Conservation (phyloP, 2,113 vertebrate genomes). For the Peromyscus californicus region DNA sequence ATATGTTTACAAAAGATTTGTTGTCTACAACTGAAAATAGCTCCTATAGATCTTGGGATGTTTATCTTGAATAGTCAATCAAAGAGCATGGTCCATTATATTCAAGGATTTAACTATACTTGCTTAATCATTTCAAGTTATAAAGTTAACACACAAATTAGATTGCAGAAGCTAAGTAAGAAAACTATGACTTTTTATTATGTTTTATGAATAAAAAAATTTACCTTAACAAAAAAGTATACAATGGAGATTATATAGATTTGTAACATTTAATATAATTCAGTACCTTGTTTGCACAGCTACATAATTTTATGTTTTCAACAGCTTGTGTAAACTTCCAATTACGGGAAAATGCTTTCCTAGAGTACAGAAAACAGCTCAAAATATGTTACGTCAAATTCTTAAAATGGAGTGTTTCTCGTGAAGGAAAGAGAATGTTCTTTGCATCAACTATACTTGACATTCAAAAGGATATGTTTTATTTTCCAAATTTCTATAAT, state of each 20-base stretch:
- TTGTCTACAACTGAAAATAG: background rate
- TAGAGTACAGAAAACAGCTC: background rate
- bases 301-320: conserved; percentile 8
- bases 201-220: conserved; percentile 49
- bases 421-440: conserved; percentile 1
- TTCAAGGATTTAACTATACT: background rate
- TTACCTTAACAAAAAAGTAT: background rate
- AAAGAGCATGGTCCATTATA: background rate
- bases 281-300: background rate
- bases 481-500: conserved; percentile 65
- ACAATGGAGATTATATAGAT: background rate
- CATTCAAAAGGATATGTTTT: conserved; percentile 29
- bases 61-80: conserved; percentile 37
- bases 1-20: background rate
- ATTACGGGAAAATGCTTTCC: background rate
- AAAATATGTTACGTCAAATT: background rate
- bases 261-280: background rate
- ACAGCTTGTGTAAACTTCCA: background rate
- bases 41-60: background rate
- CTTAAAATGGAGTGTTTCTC: conserved; percentile 32
- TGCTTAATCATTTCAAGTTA: conserved; percentile 38
- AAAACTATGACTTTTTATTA: conserved; percentile 11
- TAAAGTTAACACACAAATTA: conserved; percentile 62
- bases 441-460: background rate
- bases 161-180: conserved; percentile 37